Base-by-base conservation (phyloP, 2,113 vertebrate genomes). In the Lutjanus erythropterus region DNA sequence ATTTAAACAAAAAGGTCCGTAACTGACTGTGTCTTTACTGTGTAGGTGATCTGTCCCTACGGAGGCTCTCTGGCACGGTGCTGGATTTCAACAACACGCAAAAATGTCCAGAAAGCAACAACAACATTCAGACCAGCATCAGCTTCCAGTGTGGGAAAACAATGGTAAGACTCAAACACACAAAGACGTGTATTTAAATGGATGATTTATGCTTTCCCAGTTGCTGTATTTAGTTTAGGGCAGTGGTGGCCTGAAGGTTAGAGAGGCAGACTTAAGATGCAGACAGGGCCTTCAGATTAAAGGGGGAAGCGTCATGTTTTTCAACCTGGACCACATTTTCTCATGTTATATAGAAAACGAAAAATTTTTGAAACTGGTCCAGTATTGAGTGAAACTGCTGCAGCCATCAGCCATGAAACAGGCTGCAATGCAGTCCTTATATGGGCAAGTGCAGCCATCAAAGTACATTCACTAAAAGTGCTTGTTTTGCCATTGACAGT, bases 61-160 rank as follows among this genome's bases (percentile, higher is more conserved):
- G 19, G 70, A 96, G 31, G n/a, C 14, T 84, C 44, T 94, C 95
- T 7, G 89, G 31, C 67, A 91, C 53, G 10, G 95, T 99, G 46
- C 78, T 99, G 86, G 94, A 97, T 39, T 95, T 95, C 90, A 97
- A 94, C 82, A 94, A 92, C 50, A 94, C 94, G 0, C 0, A 0
- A 0, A 65, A 4, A 8, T 99, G 98, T 75, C 82, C 86, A 0
- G 91, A 47, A 15, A 25, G 50, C 15, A 7, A 1, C 31, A 95
- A 93, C 85, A 90, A 31, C 18, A 3, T 96, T 29, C 97, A 97
- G 87, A 96, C 94, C 85, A 98, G 95, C 90, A 96, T 99, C 92
- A 95, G 95, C 80, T 98, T 99, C 89, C 94, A 97, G 61, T 99
- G 98, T 74, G 97, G 97, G 65, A 99, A 97, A 86, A 97, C 97